These are phyloP conservation scores for Orycteropus afer DNA, from an alignment of 2,113 vertebrate species.

Conservation along the genomic window DNA sequence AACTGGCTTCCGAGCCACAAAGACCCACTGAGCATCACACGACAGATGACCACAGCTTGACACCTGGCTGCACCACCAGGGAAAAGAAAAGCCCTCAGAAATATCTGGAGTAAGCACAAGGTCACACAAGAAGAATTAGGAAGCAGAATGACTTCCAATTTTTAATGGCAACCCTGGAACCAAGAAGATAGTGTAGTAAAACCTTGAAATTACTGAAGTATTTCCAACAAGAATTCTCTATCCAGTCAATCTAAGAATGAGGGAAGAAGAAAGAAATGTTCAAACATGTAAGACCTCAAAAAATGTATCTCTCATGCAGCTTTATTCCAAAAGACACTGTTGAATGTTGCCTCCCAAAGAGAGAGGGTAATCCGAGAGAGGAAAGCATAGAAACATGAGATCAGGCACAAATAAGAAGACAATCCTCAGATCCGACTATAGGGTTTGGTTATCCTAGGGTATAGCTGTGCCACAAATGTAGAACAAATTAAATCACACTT, in stretches of 20 bases:
- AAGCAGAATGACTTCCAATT: neutral
- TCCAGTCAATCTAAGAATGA: neutral
- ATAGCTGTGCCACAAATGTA: no score
- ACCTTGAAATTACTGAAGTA: neutral
- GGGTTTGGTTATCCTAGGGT: no score
- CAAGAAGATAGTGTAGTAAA: neutral
- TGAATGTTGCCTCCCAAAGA: neutral
- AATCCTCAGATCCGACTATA: neutral
- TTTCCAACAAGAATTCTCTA: neutral
- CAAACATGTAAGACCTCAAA: neutral
- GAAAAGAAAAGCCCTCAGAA: neutral
- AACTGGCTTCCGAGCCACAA: neutral
- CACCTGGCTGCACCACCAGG: accelerated
- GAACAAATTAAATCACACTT: no score
- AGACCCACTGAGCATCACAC: neutral
- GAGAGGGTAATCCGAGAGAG: neutral
- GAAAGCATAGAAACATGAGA: neutral
- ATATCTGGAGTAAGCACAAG: neutral
- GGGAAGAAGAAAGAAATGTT: neutral
- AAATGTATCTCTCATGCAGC: neutral
- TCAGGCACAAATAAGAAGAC: neutral
- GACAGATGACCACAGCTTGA: neutral
- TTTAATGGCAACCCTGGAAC: neutral
- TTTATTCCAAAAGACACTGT: neutral
- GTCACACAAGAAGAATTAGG: neutral